Percentiles rank a stretch among this genome's conserved stretches.
phyloP scores from a whole-genome alignment of 35 echinoderm and acorn worm genomes.

The Acanthaster planci region DNA sequence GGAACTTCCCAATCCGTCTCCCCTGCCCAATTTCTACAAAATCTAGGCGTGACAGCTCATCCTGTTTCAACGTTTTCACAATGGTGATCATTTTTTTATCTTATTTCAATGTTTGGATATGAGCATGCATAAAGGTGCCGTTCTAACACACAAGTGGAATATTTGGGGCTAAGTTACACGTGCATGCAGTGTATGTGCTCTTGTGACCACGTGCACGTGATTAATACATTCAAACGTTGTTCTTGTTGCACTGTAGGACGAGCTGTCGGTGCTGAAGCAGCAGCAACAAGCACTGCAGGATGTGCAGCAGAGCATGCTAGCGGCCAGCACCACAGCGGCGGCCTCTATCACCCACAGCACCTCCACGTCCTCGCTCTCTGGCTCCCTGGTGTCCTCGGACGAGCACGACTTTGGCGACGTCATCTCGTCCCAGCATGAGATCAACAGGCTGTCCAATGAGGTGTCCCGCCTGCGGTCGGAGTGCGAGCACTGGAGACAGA shows the following conservation, averaged over 20 bases:
- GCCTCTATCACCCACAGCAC: conserved; percentile 65
- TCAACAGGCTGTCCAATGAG: conserved; percentile 85
- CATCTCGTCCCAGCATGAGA: conserved; percentile 94
- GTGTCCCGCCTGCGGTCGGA: conserved; percentile 57
- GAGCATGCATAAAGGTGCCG: no score
- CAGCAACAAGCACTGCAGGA: conserved; percentile 77
- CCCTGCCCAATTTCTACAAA: no score
- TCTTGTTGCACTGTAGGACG: conserved; percentile 34
- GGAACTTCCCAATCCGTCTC: no score
- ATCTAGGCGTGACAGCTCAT: no score
- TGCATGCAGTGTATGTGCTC: no score
- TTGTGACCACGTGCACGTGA: no score
- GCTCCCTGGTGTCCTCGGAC: conserved; percentile 50
- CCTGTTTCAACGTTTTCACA: no score
- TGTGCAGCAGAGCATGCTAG: conserved; percentile 71
- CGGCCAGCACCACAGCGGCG: conserved; percentile 36
- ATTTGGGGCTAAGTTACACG: no score
- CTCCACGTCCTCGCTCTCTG: conserved; percentile 63
- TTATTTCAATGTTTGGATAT: no score
- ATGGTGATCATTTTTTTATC: no score
- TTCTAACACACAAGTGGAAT: no score
- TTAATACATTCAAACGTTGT: no score
- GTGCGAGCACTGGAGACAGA: conserved; percentile 80
- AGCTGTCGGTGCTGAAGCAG: conserved; percentile 70
- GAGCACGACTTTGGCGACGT: conserved; percentile 90